Base-by-base conservation (phyloP, 23 tunicate species). In the Halocynthia aurantium region DNA sequence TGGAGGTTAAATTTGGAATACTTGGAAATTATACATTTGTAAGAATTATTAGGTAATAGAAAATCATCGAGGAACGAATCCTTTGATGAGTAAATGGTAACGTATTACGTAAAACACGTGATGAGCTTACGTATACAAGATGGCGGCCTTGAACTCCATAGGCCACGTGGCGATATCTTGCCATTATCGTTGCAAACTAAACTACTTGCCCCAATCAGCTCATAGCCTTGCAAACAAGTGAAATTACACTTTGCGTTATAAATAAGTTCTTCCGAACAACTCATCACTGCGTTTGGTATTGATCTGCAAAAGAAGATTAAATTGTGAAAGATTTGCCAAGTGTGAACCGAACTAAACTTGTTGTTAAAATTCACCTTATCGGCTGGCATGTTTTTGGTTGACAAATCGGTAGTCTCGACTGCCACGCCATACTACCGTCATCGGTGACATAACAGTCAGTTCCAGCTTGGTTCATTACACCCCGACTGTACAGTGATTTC, bases 61-160 rank as follows among this genome's bases (percentile, higher is more conserved):
- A 31, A 31, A 31, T 31, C 44, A 31, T 4, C 2, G 64, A 60
- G 64, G 64, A 60, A 15, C 44, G 44, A 31, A 31, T 31, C 44
- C 44, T 31, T 31, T 31, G 44, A 4, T 31, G 4, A 31, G 44
- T 31, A 31, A 31, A 31, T 31, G 44, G 4, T 4, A 58, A 13
- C 17, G 2, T 58, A 58, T 58, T 58, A 58, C 63, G 17, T 15
- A 58, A 58, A 15, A 13, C 63, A 15, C 63, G 63, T 13, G 63
- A 13, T n/a, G 20, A 51, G 55, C 62, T 74, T 49, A 74, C 78
- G 78, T 74, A 54, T 64, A 6, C 78, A 74, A 54, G 64, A 54
- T 53, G 78, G 78, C 62, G 78, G 64, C 55, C 22, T 7, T 7
- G 78, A 52, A 54, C 78, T 74, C 78, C 78, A 74, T 52, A 55